Base-by-base conservation (phyloP, 2,888 invertebrate genomes). In the Eilema depressum region DNA sequence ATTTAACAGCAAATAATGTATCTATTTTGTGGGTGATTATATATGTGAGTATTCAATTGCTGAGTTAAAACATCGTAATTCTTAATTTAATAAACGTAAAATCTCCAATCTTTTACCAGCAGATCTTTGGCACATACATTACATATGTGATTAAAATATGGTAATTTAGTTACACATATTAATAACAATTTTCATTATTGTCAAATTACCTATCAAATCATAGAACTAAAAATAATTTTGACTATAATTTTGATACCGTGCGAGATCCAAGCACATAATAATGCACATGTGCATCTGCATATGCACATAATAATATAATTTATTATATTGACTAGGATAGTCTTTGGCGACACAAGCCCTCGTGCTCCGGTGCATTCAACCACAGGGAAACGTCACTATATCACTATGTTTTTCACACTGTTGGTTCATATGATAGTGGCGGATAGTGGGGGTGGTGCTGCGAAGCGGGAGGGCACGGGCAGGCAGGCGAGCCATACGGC, bases 401-500 rank as follows among this genome's bases (percentile, higher is more conserved):
- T 41, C 41, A 41, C 33, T 37, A 37, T 37, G 59, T 63, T n/a
- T n/a, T n/a, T n/a, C n/a, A n/a, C 65, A 72, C 72, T 64, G 23
- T 53, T 17, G 25, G 62, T 71, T 82, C 77, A 88, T 71, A 87
- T 79, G 69, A 89, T 87, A 75, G 86, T 86, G 74, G 89, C 85
- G 66, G 91, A 85, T 73, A 91, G 84, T 68, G 86, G 83, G 62
- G 88, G 80, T 66, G 87, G 87, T 72, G 87, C 75, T 67, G 85
- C 76, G 77, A 87, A 86, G 72, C 89, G 87, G 74, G 89, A 82
- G 84, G 89, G 86, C 82, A 90, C 87, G 75, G 93, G 93, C 78
- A 94, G 88, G 85, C 94, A 93, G 86, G 91, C 90, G 83, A 94
- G 92, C 90, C 94, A 93, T 76, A 87, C 88, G 81, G 91, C 89